These are phyloP conservation scores for Albula glossodonta DNA, from an alignment of 2,113 vertebrate genomes.

Conservation along the genomic window DNA sequence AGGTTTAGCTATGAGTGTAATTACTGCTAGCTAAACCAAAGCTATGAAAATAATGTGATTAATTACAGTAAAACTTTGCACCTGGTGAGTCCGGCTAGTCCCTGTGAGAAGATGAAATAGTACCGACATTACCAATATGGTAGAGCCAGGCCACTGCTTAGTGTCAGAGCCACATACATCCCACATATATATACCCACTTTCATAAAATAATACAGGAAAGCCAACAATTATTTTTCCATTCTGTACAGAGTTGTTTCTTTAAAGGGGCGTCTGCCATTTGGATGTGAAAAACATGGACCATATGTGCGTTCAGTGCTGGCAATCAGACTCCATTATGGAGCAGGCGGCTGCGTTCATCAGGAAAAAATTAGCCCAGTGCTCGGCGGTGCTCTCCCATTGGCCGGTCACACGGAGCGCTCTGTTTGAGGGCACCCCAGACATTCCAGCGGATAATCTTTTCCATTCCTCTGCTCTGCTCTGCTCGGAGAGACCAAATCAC, in stretches of 20 bases:
- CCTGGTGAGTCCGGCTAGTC: conserved; percentile 33
- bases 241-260: conserved; percentile 56
- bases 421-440: conserved; percentile 82
- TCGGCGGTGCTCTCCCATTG: conserved; percentile 70
- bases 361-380: conserved; percentile 79
- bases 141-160: background rate
- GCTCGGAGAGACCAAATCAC: conserved; percentile 68
- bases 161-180: background rate
- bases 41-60: conserved; percentile 41
- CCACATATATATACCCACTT: conserved; percentile 21
- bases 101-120: conserved; percentile 12
- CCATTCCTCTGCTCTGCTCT: conserved; percentile 74
- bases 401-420: conserved; percentile 65
- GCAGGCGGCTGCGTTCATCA: conserved; percentile 79
- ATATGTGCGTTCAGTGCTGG: conserved; percentile 74
- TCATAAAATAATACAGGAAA: conserved; percentile 53
- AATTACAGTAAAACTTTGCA: conserved; percentile 43
- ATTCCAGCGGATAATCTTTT: conserved; percentile 84
- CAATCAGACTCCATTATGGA: conserved; percentile 74
- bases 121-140: background rate
- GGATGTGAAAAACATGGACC: conserved; percentile 70
- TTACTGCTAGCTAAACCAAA: conserved; percentile 43
- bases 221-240: conserved; percentile 42
- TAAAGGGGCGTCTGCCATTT: conserved; percentile 56
- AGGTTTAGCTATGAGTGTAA: conserved; percentile 41